Conservation (phyloP, 1,140 invertebrate genomes). For the Lineus longissimus region DNA sequence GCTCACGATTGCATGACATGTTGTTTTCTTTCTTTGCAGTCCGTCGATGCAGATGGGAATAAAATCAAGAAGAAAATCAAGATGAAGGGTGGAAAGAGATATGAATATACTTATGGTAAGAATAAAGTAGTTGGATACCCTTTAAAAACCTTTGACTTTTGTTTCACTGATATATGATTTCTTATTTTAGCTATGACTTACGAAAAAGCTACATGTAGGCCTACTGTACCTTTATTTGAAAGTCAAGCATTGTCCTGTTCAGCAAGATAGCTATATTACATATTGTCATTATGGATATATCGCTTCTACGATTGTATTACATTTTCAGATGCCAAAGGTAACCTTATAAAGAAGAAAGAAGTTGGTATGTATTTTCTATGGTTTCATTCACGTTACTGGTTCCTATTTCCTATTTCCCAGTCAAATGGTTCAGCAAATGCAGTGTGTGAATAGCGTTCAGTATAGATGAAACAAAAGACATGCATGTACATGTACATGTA, state of each 20-base stretch:
- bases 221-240: not conserved
- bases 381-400: not conserved
- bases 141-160: not conserved
- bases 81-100: not conserved
- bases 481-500: no score
- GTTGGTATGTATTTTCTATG: not conserved
- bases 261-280: no score
- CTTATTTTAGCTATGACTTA: not conserved
- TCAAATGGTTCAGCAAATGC: no score
- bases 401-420: no score
- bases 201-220: not conserved
- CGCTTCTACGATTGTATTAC: not conserved
- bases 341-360: slow-evolving; percentile 20
- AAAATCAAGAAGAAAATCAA: slow-evolving; percentile 1
- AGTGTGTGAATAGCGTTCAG: no score
- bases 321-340: slow-evolving; percentile 17
- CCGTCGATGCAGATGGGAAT: not conserved
- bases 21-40: not conserved
- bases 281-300: no score
- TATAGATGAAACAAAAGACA: no score
- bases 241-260: no score
- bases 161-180: not conserved
- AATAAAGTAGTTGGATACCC: no score
- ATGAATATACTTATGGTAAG: slow-evolving; percentile 6
- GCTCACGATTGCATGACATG: no score